Conservation (phyloP, 2,797 vertebrate genomes). For the Dicrostonyx torquatus region DNA sequence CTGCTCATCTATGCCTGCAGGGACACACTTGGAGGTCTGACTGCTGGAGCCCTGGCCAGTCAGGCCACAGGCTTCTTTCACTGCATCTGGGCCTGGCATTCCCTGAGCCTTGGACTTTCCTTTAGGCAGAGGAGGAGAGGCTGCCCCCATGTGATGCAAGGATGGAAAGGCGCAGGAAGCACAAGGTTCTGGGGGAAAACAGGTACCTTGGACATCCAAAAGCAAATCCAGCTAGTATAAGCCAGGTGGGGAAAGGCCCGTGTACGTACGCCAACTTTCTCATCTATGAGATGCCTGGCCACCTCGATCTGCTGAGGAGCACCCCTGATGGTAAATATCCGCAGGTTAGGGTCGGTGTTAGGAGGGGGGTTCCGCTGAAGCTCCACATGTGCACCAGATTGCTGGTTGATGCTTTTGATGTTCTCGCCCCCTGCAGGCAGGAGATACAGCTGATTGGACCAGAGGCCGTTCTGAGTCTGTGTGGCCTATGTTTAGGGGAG, state of each 20-base stretch:
- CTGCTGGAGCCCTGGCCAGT: background rate
- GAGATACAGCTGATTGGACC: background rate
- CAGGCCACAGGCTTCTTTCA: conserved; percentile 40
- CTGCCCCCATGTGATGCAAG: background rate
- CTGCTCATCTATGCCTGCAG: conserved; percentile 64
- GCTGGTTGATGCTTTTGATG: conserved; percentile 99
- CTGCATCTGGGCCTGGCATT: conserved; percentile 11
- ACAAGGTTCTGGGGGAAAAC: background rate
- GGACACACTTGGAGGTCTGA: conserved; percentile 2
- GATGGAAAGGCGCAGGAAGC: background rate
- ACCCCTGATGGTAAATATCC: conserved; percentile 97
- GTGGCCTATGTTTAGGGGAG: background rate
- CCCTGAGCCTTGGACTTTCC: conserved; percentile 13
- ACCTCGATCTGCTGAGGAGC: conserved; percentile 96
- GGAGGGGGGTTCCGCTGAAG: conserved; percentile 97
- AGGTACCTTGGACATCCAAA: conserved; percentile 49
- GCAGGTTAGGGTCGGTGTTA: conserved; percentile 95
- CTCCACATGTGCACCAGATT: conserved; percentile 97
- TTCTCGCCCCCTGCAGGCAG: conserved; percentile 93
- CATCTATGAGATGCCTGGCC: conserved; percentile 97
- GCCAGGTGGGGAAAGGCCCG: background rate
- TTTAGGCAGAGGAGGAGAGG: background rate
- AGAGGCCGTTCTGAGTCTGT: background rate
- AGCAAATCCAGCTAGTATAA: background rate
- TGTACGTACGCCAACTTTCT: conserved; percentile 96